Percentiles rank a stretch among this genome's conserved stretches.
Conservation (phyloP, 35 echinoderm and acorn worm species). For the Ophioderma brevispina region DNA sequence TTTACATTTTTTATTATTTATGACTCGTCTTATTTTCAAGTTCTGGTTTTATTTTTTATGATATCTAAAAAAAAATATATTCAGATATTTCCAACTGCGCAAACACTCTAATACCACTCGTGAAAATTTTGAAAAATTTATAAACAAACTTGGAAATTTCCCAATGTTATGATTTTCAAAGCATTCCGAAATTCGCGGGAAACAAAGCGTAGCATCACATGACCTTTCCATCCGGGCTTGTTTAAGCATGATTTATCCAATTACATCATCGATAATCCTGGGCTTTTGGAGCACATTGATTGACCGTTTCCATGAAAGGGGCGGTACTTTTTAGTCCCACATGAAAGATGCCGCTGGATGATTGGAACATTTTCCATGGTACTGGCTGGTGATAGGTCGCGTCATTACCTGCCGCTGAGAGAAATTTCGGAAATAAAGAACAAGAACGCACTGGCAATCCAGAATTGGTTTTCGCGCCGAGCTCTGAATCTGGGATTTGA, state of each 20-base stretch:
- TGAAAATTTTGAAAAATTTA: no score
- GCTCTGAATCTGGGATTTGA: slow-evolving; percentile 43
- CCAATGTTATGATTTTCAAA: background rate
- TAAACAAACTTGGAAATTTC: no score
- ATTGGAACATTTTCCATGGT: no score
- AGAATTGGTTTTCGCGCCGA: slow-evolving; percentile 68
- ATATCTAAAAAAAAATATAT: no score
- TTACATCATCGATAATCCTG: slow-evolving; percentile 63
- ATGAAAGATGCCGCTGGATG: no score
- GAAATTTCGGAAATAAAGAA: slow-evolving; percentile 63
- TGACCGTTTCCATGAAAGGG: slow-evolving; percentile 56
- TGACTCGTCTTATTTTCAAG: no score
- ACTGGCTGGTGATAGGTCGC: slow-evolving; percentile 27
- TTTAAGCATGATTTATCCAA: background rate
- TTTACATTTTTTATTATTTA: no score
- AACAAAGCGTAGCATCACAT: slow-evolving; percentile 12
- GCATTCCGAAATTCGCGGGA: background rate
- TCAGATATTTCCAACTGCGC: no score
- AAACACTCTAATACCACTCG: no score
- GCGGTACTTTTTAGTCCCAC: no score
- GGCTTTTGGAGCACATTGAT: slow-evolving; percentile 41
- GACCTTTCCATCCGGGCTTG: slow-evolving; percentile 53
- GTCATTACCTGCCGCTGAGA: slow-evolving; percentile 45
- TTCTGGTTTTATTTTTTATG: no score
- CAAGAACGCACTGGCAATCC: slow-evolving; percentile 65